Percentiles rank a stretch among this genome's conserved stretches.
Evolutionary conservation across 1,140 invertebrate species (phyloP).

Genomic region (Listronotus oregonensis): DNA sequence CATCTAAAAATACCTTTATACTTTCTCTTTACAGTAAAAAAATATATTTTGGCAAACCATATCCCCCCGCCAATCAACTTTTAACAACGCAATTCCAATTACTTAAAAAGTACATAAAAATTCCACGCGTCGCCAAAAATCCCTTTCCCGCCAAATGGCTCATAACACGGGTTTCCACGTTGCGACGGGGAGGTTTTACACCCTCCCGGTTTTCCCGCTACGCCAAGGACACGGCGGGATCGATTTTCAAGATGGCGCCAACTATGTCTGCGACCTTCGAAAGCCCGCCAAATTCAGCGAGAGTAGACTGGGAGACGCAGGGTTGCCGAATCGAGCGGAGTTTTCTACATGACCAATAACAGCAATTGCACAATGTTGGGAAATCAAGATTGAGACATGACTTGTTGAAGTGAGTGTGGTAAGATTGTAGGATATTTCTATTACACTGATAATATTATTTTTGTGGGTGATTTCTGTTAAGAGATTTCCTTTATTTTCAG

Average conservation of each 20-base stretch:
- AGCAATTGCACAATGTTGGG: no score
- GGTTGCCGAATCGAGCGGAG: no score
- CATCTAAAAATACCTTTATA: no score
- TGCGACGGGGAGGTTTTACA: not conserved
- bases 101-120: not conserved
- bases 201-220: slow-evolving; percentile 2
- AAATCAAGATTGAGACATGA: no score
- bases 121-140: not conserved
- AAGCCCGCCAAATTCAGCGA: slow-evolving; percentile 27
- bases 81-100: not conserved
- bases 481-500: no score
- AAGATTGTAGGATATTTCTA: no score
- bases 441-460: no score
- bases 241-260: slow-evolving; percentile 28
- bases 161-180: not conserved
- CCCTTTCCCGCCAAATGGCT: slow-evolving; percentile 10
- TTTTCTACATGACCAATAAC: no score
- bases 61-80: not conserved
- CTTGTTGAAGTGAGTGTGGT: no score
- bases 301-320: not conserved
- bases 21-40: no score
- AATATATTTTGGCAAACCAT: not conserved
- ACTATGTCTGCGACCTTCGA: slow-evolving; percentile 26
- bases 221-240: slow-evolving; percentile 22
- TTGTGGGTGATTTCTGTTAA: no score